These are phyloP conservation scores for Sinocyclocheilus grahami DNA, from an alignment of 2,113 vertebrate genomes.

Conservation along the genomic window DNA sequence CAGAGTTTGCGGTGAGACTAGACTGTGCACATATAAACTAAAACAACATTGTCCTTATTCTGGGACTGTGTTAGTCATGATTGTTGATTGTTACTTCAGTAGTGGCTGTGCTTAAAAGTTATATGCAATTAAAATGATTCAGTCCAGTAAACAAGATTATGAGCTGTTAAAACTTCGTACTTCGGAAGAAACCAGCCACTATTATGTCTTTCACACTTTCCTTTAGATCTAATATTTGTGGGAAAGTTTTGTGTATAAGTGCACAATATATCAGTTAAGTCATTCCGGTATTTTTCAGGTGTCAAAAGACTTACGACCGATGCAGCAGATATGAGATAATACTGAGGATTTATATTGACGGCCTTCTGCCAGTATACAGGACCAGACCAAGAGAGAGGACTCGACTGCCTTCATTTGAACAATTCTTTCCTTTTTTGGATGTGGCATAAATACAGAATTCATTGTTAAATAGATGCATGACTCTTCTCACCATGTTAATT, in stretches of 20 bases:
- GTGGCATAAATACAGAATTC: neutral
- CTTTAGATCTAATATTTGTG: neutral
- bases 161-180: neutral
- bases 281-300: constrained; percentile 69
- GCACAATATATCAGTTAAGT: neutral
- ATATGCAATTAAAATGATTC: neutral
- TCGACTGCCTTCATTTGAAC: neutral
- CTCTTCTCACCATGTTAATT: neutral
- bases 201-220: neutral
- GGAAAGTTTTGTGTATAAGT: neutral
- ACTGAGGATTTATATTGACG: neutral
- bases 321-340: constrained; percentile 76
- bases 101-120: neutral
- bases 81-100: neutral
- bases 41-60: neutral
- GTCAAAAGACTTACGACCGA: constrained; percentile 78
- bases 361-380: neutral
- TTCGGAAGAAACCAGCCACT: neutral
- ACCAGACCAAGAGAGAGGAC: neutral
- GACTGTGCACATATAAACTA: neutral
- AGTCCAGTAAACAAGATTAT: constrained; percentile 6
- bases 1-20: constrained; percentile 80
- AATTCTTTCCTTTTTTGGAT: neutral
- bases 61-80: constrained; percentile 4
- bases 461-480: neutral